Percentiles rank a stretch among this genome's conserved stretches.
These are phyloP conservation scores for Malurus alboscapulatus DNA, from an alignment of 2,113 vertebrate genomes.

Conservation along the genomic window DNA sequence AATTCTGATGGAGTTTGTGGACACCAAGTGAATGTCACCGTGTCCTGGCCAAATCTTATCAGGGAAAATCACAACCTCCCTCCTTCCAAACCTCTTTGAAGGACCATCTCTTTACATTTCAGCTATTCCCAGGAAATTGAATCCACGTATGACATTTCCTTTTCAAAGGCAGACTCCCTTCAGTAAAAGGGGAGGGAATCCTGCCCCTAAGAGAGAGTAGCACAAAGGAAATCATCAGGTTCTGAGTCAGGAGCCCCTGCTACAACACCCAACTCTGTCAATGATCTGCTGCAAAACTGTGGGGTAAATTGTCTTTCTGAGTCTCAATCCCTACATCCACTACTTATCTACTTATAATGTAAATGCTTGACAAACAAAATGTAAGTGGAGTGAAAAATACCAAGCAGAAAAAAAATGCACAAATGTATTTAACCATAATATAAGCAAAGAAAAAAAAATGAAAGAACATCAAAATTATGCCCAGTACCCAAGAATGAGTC, in stretches of 20 bases:
- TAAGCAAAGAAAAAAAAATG: neutral
- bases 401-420: neutral
- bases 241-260: neutral
- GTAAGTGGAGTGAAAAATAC: neutral
- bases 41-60: neutral
- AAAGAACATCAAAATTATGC: neutral
- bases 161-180: neutral
- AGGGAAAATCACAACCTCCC: neutral
- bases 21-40: neutral
- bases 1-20: neutral
- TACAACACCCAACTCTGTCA: neutral
- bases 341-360: neutral
- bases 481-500: neutral
- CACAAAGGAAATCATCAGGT: neutral
- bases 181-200: neutral
- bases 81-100: neutral
- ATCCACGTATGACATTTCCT: neutral
- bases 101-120: neutral
- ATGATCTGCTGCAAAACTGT: neutral
- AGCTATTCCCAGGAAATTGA: neutral
- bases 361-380: neutral
- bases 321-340: neutral
- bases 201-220: neutral
- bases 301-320: neutral
- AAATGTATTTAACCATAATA: neutral